Base-by-base conservation (phyloP, 2,113 vertebrate species). In the Holacanthus passer region DNA sequence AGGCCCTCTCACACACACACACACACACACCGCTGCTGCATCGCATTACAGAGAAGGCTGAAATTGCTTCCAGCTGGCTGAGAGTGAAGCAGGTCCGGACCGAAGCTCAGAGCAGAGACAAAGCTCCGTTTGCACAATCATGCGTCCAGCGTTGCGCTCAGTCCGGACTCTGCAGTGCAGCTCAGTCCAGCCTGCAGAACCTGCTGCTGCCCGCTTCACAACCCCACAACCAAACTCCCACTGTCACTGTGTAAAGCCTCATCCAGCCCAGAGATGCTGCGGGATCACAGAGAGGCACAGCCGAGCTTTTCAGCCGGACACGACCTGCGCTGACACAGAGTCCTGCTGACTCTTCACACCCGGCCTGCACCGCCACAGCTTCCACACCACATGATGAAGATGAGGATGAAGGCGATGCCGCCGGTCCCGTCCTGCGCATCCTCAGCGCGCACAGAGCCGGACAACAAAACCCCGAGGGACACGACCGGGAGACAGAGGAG, bases 41-140 rank as follows among this genome's bases (percentile, higher is more conserved):
- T 71, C 64, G 48, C 78, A 47, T 78, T 79, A 62, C 55, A 75
- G 41, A 65, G 71, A 77, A 78, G 31, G 56, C 73, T 50, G 20
- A 86, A 83, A 91, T 84, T 56, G 86, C 73, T 86, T 82, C 88
- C 87, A 87, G 86, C 73, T 82, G 85, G 45, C 48, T 37, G 41
- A 0, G 45, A 37, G 24, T 32, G 13, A 27, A 58, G 56, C 59
- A 50, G 69, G 47, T 65, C 73, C 69, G 24, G 64, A 32, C 64
- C 11, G 53, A n/a, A 55, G n/a, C 52, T 1, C 52, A 8, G 19
- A 41, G 20, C 53, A 71, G n/a, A 63, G 78, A 86, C 71, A 87
- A 88, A 87, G 83, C 10, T 43, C 45, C 13, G 56, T 14, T 17
- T 13, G 50, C 65, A 63, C 73, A 43, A 7, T 67, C 22, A 64